Percentiles rank a stretch among this genome's conserved stretches.
These are phyloP conservation scores for Argyresthia goedartella DNA, from an alignment of 2,888 invertebrate species.

Conservation along the genomic window DNA sequence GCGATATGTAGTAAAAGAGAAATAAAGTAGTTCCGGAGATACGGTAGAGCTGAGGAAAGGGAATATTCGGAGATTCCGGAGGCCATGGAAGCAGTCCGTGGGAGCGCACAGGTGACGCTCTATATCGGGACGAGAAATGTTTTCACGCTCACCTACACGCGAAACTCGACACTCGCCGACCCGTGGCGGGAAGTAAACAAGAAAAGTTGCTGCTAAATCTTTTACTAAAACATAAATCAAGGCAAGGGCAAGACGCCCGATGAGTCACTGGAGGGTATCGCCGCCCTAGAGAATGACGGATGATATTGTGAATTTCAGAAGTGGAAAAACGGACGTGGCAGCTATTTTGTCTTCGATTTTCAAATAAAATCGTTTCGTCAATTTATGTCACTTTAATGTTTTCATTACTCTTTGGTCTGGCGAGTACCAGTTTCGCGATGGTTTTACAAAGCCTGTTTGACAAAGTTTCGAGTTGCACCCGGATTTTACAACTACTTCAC, in stretches of 20 bases:
- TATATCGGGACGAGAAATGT: slow-evolving; percentile 22
- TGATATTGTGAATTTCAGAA: not conserved
- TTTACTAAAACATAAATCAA: slow-evolving; percentile 4
- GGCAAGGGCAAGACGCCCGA: not conserved
- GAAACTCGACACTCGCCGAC: slow-evolving; percentile 16
- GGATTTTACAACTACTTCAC: too few species aligned
- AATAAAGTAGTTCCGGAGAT: slow-evolving; percentile 28
- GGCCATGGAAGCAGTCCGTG: slow-evolving; percentile 36
- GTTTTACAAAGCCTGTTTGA: too few species aligned
- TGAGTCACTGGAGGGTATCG: not conserved
- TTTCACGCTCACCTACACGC: slow-evolving; percentile 19
- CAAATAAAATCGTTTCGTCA: too few species aligned
- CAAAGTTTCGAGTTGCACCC: too few species aligned
- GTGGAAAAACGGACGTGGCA: too few species aligned
- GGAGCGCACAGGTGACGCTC: slow-evolving; percentile 39
- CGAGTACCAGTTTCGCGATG: too few species aligned
- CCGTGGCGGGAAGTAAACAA: slow-evolving; percentile 18
- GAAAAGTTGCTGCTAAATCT: slow-evolving; percentile 10
- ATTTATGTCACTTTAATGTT: too few species aligned
- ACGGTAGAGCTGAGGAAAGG: slow-evolving; percentile 21
- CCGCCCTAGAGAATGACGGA: slow-evolving; percentile 2
- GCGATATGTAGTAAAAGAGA: slow-evolving; percentile 15
- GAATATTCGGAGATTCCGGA: slow-evolving; percentile 16
- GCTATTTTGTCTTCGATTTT: too few species aligned
- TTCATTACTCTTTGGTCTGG: too few species aligned